Conservation (phyloP, 2,888 invertebrate species). For the Gymnosoma rotundatum region DNA sequence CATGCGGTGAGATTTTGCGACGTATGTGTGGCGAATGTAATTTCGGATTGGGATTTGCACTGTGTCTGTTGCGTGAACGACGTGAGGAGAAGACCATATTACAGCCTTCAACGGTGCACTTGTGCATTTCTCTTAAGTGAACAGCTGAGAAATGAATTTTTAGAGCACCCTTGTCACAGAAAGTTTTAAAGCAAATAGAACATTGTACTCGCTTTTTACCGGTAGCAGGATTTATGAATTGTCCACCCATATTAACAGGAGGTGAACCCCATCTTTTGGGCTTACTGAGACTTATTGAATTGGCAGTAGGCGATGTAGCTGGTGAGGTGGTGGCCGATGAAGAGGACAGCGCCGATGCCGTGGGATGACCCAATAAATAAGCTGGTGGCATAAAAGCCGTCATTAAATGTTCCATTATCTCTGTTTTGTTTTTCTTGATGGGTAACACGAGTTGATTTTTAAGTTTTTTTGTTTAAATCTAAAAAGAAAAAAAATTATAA, state of each 20-base stretch:
- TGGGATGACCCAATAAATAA: conserved; percentile 81
- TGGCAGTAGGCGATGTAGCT: conserved; percentile 74
- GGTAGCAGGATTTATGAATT: conserved; percentile 94
- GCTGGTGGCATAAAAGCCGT: conserved; percentile 80
- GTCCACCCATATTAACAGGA: conserved; percentile 91
- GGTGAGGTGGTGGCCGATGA: conserved; percentile 75
- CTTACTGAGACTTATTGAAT: conserved; percentile 74
- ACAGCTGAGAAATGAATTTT: conserved; percentile 99
- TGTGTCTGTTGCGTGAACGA: conserved; percentile 96
- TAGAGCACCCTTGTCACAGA: conserved; percentile 99
- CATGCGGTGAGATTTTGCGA: conserved; percentile 95
- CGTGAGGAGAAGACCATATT: conserved; percentile 99
- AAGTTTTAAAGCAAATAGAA: conserved; percentile 98
- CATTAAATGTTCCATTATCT: conserved; percentile 81
- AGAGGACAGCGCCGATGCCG: conserved; percentile 71
- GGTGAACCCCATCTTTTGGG: conserved; percentile 86
- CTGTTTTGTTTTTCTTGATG: not conserved
- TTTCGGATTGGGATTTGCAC: conserved; percentile 98
- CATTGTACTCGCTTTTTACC: conserved; percentile 98
- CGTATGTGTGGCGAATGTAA: conserved; percentile 97
- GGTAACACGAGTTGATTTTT: not conserved
- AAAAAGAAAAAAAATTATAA: conserved; percentile 24
- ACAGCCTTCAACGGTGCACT: conserved; percentile 98
- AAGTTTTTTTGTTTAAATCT: conserved; percentile 41
- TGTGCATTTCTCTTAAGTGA: conserved; percentile 98